Conservation (phyloP, 2,113 vertebrate species). For the Cavia aperea region DNA sequence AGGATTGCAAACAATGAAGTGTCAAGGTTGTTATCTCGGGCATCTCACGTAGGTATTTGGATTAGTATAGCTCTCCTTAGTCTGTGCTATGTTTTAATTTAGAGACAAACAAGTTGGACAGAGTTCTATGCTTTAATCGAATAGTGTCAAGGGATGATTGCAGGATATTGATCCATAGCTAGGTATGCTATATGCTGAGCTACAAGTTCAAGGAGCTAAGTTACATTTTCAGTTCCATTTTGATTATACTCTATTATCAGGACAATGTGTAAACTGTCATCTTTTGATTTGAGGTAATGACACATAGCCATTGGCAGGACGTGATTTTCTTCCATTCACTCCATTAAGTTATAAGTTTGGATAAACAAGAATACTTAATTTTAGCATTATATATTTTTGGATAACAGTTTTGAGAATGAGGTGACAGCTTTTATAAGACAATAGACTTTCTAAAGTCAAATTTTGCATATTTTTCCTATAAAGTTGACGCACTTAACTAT, state of each 20-base stretch:
- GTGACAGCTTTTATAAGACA: not conserved
- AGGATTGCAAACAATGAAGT: constrained; percentile 47
- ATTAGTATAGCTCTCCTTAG: constrained; percentile 50
- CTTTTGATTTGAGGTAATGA: constrained; percentile 37
- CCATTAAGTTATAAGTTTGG: not conserved
- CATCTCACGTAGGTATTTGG: constrained; percentile 55
- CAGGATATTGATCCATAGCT: not conserved
- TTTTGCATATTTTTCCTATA: not conserved
- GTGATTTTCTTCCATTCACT: not conserved
- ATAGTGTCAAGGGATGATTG: constrained; percentile 38
- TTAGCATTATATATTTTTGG: constrained; percentile 3
- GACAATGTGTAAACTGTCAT: not conserved
- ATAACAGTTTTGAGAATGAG: not conserved
- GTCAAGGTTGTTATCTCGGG: constrained; percentile 49
- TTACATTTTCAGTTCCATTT: constrained; percentile 20
- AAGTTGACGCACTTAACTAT: not conserved
- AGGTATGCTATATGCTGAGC: constrained; percentile 2
- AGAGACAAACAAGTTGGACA: constrained; percentile 54
- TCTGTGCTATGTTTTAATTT: constrained; percentile 56
- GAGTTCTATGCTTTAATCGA: constrained; percentile 50
- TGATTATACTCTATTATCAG: not conserved
- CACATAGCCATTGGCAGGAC: not conserved
- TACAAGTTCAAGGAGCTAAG: not conserved
- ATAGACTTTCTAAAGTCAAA: not conserved
- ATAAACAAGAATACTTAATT: constrained; percentile 9